phyloP scores from a whole-genome alignment of 1,140 invertebrate species.

The Zeugodacus cucurbitae region DNA sequence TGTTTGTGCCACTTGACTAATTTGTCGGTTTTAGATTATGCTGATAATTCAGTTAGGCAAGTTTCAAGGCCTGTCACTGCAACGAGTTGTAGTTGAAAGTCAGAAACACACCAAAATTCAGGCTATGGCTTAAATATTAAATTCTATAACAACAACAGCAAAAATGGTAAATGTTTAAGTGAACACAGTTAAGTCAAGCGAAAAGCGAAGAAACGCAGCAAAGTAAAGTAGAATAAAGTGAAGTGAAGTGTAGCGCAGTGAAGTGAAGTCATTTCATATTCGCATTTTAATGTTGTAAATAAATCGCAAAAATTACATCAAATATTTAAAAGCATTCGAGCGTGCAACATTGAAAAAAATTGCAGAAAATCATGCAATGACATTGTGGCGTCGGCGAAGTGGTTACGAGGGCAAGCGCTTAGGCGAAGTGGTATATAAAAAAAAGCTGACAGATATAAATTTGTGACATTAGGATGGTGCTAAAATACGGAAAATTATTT shows the following conservation, averaged over 20 bases:
- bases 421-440: no score
- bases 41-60: neutral
- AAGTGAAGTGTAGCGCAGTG: neutral
- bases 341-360: neutral
- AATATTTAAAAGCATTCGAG: slow-evolving; percentile 41
- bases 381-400: neutral
- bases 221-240: neutral
- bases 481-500: no score
- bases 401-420: neutral
- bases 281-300: slow-evolving; percentile 24
- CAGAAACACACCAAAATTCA: neutral
- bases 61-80: neutral
- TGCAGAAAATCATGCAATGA: neutral
- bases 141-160: neutral
- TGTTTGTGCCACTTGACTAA: neutral
- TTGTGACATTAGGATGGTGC: no score
- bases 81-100: neutral
- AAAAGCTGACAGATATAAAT: no score
- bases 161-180: neutral
- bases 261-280: slow-evolving; percentile 18
- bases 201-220: neutral
- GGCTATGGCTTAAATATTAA: neutral
- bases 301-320: slow-evolving; percentile 43
- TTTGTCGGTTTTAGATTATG: slow-evolving; percentile 9
- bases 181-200: neutral